These are phyloP conservation scores for Zaprionus taronus DNA, from an alignment of 1,140 invertebrate genomes.

Conservation along the genomic window DNA sequence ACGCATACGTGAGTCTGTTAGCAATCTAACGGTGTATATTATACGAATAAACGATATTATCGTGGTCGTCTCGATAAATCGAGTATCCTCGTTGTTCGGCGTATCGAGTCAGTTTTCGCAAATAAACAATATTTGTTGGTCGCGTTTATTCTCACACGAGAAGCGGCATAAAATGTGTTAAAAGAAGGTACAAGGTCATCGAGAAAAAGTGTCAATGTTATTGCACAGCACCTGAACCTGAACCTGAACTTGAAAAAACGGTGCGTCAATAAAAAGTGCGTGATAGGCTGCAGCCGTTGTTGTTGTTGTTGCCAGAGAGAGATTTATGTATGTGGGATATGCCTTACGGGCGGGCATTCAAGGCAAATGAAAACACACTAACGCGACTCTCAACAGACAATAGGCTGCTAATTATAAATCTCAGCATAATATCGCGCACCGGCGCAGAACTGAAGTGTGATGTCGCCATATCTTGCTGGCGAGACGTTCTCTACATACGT, in stretches of 20 bases:
- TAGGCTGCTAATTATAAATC: conserved; percentile 80
- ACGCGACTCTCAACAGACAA: conserved; percentile 55
- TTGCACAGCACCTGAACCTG: conserved; percentile 23
- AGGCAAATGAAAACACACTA: conserved; percentile 37
- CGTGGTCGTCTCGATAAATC: conserved; percentile 6
- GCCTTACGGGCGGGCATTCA: conserved; percentile 35
- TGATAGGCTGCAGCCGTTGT: conserved; percentile 10
- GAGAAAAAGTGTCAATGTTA: conserved; percentile 28
- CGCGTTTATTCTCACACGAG: conserved; percentile 11
- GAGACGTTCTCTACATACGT: conserved; percentile 7
- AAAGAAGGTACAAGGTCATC: conserved; percentile 40
- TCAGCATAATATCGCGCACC: conserved; percentile 59
- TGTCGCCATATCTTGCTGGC: conserved; percentile 28
- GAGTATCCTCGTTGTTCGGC: conserved; percentile 3
- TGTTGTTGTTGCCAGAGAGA: conserved; percentile 42
- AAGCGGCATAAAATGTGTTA: conserved; percentile 31
- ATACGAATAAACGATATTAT: not conserved
- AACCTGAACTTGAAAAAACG: conserved; percentile 66
- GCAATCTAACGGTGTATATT: not conserved
- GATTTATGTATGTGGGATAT: conserved; percentile 20
- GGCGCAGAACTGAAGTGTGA: conserved; percentile 52
- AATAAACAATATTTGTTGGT: conserved; percentile 45
- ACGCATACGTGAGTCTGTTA: not conserved
- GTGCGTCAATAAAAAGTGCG: conserved; percentile 30
- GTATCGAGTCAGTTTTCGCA: conserved; percentile 25